These are phyloP conservation scores for Erythrocercus mccallii DNA, from an alignment of 2,113 vertebrate genomes.

Conservation along the genomic window DNA sequence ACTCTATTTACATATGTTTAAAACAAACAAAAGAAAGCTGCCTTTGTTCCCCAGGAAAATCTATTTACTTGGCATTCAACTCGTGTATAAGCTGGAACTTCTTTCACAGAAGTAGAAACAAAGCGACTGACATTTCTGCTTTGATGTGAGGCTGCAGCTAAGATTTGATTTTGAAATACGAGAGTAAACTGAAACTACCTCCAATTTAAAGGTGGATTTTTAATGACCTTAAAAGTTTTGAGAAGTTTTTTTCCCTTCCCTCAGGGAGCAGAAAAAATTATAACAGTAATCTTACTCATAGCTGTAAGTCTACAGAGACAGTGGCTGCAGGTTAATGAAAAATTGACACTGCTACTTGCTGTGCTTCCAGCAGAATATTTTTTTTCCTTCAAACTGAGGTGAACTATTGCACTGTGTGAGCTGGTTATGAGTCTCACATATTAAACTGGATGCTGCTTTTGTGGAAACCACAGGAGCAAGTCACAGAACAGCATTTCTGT, in stretches of 20 bases:
- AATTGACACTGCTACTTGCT: slow-evolving; percentile 58
- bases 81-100: background rate
- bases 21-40: slow-evolving; percentile 39
- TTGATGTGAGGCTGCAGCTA: slow-evolving; percentile 39
- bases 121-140: slow-evolving; percentile 57
- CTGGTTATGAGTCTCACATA: slow-evolving; percentile 45
- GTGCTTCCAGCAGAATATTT: slow-evolving; percentile 43
- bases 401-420: slow-evolving; percentile 36
- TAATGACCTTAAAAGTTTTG: slow-evolving; percentile 72
- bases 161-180: slow-evolving; percentile 67
- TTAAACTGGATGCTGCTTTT: slow-evolving; percentile 14
- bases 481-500: background rate
- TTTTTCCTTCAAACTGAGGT: slow-evolving; percentile 40
- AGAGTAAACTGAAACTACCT: slow-evolving; percentile 64
- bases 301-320: slow-evolving; percentile 54
- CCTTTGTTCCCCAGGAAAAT: slow-evolving; percentile 43
- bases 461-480: background rate
- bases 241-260: slow-evolving; percentile 17
- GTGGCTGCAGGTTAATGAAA: slow-evolving; percentile 73
- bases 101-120: slow-evolving; percentile 33
- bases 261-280: slow-evolving; percentile 67
- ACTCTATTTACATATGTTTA: slow-evolving; percentile 50
- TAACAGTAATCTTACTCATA: slow-evolving; percentile 65
- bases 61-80: slow-evolving; percentile 46
- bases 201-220: slow-evolving; percentile 55